phyloP scores from a whole-genome alignment of 1,140 invertebrate genomes.

The Meloidogyne hapla region DNA sequence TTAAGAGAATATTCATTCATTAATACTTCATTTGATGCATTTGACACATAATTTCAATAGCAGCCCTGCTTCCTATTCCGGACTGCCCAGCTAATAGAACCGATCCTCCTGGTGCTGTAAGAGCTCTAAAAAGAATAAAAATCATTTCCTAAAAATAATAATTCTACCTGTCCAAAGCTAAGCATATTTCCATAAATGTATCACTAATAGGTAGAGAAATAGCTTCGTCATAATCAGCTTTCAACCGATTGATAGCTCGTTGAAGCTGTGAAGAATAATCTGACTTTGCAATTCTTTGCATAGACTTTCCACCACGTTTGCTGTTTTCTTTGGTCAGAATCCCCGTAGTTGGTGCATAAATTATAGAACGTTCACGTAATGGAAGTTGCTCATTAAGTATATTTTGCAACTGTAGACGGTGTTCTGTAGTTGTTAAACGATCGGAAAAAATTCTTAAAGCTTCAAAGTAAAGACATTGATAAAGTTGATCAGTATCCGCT shows the following conservation, averaged over 20 bases:
- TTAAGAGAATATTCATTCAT: no score
- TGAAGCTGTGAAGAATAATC: slow-evolving; percentile 71
- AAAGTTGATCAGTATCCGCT: not conserved
- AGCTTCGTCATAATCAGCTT: slow-evolving; percentile 15
- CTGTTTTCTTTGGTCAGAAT: slow-evolving; percentile 22
- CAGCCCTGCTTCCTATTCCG: slow-evolving; percentile 77
- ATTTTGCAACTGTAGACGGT: slow-evolving; percentile 72
- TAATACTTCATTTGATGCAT: slow-evolving; percentile 70
- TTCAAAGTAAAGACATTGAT: slow-evolving; percentile 71
- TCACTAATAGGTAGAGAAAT: slow-evolving; percentile 40
- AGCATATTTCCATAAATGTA: slow-evolving; percentile 51
- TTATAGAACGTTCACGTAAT: slow-evolving; percentile 66
- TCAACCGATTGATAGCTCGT: slow-evolving; percentile 72
- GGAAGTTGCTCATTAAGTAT: slow-evolving; percentile 69
- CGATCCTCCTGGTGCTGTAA: slow-evolving; percentile 70
- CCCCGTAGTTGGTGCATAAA: not conserved
- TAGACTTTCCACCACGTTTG: slow-evolving; percentile 63
- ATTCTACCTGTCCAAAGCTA: slow-evolving; percentile 47
- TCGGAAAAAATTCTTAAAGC: slow-evolving; percentile 77
- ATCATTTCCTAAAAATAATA: not conserved
- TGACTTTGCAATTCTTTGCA: slow-evolving; percentile 68
- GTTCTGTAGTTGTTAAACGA: slow-evolving; percentile 72
- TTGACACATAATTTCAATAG: slow-evolving; percentile 74
- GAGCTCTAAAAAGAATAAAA: not conserved
- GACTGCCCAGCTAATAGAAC: slow-evolving; percentile 75